A percentile compares a stretch with the other conserved stretches of the same genome.
Conservation (phyloP, 2,113 vertebrate species). For the Hippocampus mohnikei region DNA sequence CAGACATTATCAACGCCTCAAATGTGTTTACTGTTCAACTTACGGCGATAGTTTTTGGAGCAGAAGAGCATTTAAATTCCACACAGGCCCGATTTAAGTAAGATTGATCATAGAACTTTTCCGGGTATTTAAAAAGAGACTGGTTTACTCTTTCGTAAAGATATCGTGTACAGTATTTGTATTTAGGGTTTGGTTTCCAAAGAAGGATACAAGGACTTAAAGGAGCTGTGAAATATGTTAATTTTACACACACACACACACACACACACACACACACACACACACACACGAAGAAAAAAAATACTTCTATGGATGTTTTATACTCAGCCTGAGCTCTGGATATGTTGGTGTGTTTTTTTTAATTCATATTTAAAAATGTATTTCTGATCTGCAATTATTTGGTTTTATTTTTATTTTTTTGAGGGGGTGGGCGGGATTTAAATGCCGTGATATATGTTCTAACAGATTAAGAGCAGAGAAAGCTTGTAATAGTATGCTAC, state of each 20-base stretch:
- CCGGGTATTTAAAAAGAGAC: neutral
- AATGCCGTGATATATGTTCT: slow-evolving; percentile 60
- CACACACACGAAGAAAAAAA: slow-evolving; percentile 34
- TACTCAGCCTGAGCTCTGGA: slow-evolving; percentile 72
- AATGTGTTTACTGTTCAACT: neutral
- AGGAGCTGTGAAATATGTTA: slow-evolving; percentile 74
- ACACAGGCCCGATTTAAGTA: slow-evolving; percentile 12
- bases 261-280: slow-evolving; percentile 55
- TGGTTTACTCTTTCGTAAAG: slow-evolving; percentile 18
- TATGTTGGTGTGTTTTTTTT: slow-evolving; percentile 59
- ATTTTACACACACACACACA: slow-evolving; percentile 72
- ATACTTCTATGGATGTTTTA: slow-evolving; percentile 68
- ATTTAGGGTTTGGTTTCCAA: slow-evolving; percentile 54
- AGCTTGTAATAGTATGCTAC: slow-evolving; percentile 65
- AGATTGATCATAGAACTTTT: slow-evolving; percentile 8
- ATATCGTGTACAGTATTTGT: slow-evolving; percentile 1
- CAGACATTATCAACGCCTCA: slow-evolving; percentile 8
- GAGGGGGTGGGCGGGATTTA: slow-evolving; percentile 26
- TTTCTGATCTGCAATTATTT: slow-evolving; percentile 30
- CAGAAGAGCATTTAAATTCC: slow-evolving; percentile 59
- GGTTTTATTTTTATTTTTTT: slow-evolving; percentile 1
- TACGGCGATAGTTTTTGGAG: slow-evolving; percentile 29
- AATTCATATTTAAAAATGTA: slow-evolving; percentile 39
- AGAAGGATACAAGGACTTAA: slow-evolving; percentile 58
- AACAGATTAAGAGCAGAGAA: slow-evolving; percentile 65